Base-by-base conservation (phyloP, 2,888 invertebrate genomes). In the Leucoptera coffeella region DNA sequence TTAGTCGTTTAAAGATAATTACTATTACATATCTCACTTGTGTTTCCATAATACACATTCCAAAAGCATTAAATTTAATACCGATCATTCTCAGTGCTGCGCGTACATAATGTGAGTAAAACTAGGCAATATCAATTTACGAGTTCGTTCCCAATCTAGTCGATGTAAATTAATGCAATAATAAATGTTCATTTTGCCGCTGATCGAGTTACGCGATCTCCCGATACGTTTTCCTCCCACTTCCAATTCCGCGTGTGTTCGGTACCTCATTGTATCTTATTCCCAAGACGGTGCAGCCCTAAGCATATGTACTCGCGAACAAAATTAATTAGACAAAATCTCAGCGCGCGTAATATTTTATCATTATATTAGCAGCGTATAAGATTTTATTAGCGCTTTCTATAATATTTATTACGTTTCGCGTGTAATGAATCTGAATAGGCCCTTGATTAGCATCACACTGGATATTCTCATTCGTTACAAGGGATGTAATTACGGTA, bases 301-400 rank as follows among this genome's bases (percentile, higher is more conserved):
- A 47, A 50, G 41, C 51, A 53, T 54, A 50, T 47, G 60, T 58
- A 62, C 29, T 9, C 22, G 29, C 29, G 20, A 59, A 62, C 59
- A 58, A 69, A 67, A 69, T 69, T 69, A 69, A 69, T 69, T 69
- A 69, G 61, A 58, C 59, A 53, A 65, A 64, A 61, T 60, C 61
- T 59, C 47, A 50, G 50, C 42, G 57, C 62, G 54, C 54, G 59
- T 64, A 58, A 65, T 65, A 64, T 65, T 67, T 67, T 65, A 67
- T 61, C 65, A 69, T 64, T 62, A 67, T 61, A 62, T 62, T 53
- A 54, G 52, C 48, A 53, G 52, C 55, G 48, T 46, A 36, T 40
- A 46, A 53, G 55, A 52, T 62, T 65, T 65, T 65, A 65, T 57
- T 60, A 61, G 47, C 50, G 44, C 42, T 49, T 55, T 51, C 54